Evolutionary conservation across 2,888 invertebrate genomes (phyloP).

Genomic region (Meteorus colon): DNA sequence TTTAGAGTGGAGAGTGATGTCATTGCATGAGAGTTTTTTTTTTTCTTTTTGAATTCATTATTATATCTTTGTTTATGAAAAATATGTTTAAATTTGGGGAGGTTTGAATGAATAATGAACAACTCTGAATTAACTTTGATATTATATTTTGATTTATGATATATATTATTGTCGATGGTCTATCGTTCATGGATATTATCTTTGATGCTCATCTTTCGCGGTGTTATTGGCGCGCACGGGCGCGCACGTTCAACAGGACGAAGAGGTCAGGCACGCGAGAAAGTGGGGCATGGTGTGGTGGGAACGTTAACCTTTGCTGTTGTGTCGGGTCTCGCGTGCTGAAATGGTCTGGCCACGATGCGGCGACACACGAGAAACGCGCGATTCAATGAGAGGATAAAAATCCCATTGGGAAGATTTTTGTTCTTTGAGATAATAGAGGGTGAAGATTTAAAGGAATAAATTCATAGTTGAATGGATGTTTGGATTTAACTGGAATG

Average conservation of each 20-base stretch:
- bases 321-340: constrained; percentile 45
- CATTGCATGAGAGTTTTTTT: no score
- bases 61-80: no score
- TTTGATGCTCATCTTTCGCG: neutral
- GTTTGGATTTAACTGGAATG: no score
- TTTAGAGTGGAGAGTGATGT: no score
- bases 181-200: constrained; percentile 7
- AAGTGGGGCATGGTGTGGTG: constrained; percentile 58
- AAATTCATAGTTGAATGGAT: neutral
- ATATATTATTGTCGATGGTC: neutral
- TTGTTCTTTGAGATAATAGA: neutral
- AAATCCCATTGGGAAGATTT: constrained; percentile 1
- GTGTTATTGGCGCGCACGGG: neutral
- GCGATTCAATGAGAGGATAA: constrained; percentile 29
- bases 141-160: neutral
- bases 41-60: no score
- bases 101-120: no score
- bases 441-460: neutral
- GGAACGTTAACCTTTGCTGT: constrained; percentile 61
- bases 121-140: no score
- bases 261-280: constrained; percentile 61
- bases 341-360: constrained; percentile 23
- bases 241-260: constrained; percentile 38
- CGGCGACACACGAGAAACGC: constrained; percentile 19
- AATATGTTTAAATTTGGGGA: no score